phyloP scores from a whole-genome alignment of 2,113 vertebrate genomes.

The Rhinopomastus cyanomelas region DNA sequence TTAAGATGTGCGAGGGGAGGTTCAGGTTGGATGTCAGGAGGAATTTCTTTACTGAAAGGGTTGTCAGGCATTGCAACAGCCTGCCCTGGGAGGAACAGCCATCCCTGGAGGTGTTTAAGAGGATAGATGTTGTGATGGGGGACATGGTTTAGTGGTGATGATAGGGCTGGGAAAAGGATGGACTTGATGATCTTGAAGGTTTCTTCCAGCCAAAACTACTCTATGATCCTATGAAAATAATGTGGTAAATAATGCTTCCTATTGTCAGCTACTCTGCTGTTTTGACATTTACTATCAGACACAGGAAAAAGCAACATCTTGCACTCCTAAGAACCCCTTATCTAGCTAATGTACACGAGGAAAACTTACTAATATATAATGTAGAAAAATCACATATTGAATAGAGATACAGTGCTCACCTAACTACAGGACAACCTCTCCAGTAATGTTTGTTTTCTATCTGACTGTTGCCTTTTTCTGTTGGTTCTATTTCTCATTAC shows the following conservation, averaged over 20 bases:
- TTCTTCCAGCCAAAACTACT: too few relatives aligned
- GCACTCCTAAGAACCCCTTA: neutral
- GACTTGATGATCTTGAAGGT: too few relatives aligned
- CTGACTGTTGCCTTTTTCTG: neutral
- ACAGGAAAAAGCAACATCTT: neutral
- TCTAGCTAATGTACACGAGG: neutral
- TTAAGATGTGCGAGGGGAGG: too few relatives aligned
- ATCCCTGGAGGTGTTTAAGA: too few relatives aligned
- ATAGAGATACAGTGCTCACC: neutral
- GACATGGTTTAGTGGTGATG: too few relatives aligned
- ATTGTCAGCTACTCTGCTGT: neutral
- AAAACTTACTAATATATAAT: neutral
- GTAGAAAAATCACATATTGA: neutral
- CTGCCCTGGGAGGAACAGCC: too few relatives aligned
- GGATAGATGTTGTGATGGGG: too few relatives aligned
- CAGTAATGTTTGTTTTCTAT: neutral
- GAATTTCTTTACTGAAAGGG: too few relatives aligned
- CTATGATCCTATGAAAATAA: neutral
- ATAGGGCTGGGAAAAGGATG: too few relatives aligned
- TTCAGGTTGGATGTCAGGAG: too few relatives aligned
- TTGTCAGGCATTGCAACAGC: too few relatives aligned
- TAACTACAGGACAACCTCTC: neutral
- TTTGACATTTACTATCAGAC: neutral
- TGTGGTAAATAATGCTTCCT: neutral
- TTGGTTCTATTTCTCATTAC: neutral